These are phyloP conservation scores for Condylura cristata DNA, from an alignment of 2,113 vertebrate genomes.

Conservation along the genomic window DNA sequence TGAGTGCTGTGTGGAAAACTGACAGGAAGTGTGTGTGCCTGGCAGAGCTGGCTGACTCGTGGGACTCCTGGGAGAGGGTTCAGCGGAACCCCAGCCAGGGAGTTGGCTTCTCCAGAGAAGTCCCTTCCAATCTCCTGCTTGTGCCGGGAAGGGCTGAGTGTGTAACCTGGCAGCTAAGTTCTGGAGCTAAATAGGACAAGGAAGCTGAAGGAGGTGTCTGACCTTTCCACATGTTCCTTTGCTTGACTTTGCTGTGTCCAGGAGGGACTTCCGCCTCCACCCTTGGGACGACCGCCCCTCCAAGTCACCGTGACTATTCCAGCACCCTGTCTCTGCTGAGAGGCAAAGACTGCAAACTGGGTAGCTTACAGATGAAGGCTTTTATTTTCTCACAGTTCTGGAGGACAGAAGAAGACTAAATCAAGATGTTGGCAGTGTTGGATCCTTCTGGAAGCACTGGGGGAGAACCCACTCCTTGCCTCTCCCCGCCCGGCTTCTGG, in stretches of 20 bases:
- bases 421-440: neutral
- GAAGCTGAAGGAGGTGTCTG: neutral
- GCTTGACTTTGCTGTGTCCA: neutral
- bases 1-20: neutral
- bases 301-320: accelerated
- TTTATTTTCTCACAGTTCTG: neutral
- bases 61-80: neutral
- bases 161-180: neutral
- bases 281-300: too few relatives aligned
- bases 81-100: neutral
- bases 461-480: too few relatives aligned
- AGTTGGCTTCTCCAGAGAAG: neutral
- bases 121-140: neutral
- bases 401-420: neutral
- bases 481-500: neutral
- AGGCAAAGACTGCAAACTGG: neutral
- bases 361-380: neutral
- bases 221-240: neutral
- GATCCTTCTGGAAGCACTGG: neutral
- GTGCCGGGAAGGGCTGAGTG: neutral
- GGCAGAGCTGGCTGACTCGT: neutral
- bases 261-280: too few relatives aligned
- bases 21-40: accelerated
- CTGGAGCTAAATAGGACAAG: neutral
- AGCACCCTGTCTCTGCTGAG: neutral